Evolutionary conservation across 2,888 invertebrate genomes (phyloP), one percentile per base, ranked within the genome.

Genomic region (Leptinotarsa tumamoca): DNA sequence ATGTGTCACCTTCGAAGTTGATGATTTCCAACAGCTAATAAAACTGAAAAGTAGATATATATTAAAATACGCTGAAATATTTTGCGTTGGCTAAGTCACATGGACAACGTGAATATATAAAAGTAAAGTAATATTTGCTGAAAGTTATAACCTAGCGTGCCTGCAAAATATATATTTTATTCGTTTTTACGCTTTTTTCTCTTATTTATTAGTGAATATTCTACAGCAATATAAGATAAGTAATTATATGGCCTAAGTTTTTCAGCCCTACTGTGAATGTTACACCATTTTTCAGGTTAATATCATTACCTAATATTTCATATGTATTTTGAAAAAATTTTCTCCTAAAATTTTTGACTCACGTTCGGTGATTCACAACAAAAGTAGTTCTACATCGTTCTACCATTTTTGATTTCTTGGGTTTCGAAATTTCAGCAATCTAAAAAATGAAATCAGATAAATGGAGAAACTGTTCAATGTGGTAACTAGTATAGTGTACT

Each of bases 81-180:
- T 82, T 80, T 82, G 77, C 82, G 82, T 81, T 81, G 78, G 77
- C 80, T 76, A 74, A 74, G 78, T 80, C 78, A 79, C 75, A 77
- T 77, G 78, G 75, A 80, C 81, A 81, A 83, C 83, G 84, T 82
- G 80, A 82, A 82, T 77, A 72, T 74, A 77, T 73, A 77, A 80
- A 72, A 81, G 82, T 83, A 83, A 84, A 69, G 83, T 84, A 84
- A 84, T 84, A 84, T 84, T 84, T 84, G 84, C 84, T 84, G 83
- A 79, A 80, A 67, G 74, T 76, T 72, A 69, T 76, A 83, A 84
- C 84, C 84, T 84, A 84, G 84, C 82, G 84, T 84, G 84, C 84
- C 84, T 84, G 81, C 80, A 82, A 75, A 77, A 81, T 80, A 75
- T 79, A 77, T 80, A 77, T 82, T 81, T 82, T 80, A 63, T 78